Evolutionary conservation across 2,113 vertebrate genomes (phyloP).

Genomic region (Erythrolamprus reginae): DNA sequence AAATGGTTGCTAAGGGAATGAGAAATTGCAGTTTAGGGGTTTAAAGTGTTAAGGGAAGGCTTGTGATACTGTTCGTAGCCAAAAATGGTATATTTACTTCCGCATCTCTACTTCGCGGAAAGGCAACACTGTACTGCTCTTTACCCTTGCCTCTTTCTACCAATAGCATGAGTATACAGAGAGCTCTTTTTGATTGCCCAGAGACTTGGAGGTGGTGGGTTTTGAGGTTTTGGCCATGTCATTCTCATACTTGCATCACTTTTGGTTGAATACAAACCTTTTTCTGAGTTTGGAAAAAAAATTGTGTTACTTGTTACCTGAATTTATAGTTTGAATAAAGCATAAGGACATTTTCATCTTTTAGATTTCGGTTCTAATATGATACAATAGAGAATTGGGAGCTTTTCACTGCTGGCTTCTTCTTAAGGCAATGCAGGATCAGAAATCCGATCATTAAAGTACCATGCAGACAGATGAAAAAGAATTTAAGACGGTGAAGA

Average conservation of each 20-base stretch:
- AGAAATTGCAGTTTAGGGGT: too few species aligned
- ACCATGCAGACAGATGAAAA: slow-evolving; percentile 42
- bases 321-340: slow-evolving; percentile 55
- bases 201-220: neutral
- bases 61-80: too few species aligned
- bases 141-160: neutral
- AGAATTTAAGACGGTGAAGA: slow-evolving; percentile 51
- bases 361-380: slow-evolving; percentile 69
- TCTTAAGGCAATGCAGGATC: slow-evolving; percentile 63
- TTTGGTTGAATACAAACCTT: slow-evolving; percentile 47
- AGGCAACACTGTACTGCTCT: too few species aligned
- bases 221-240: slow-evolving; percentile 24
- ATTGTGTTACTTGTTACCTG: neutral
- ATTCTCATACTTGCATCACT: slow-evolving; percentile 30
- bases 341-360: slow-evolving; percentile 57
- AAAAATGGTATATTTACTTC: too few species aligned
- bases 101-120: too few species aligned
- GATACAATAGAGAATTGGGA: slow-evolving; percentile 63
- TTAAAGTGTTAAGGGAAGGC: too few species aligned
- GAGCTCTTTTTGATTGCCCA: neutral
- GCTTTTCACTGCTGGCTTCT: slow-evolving; percentile 66
- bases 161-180: neutral
- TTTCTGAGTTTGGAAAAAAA: slow-evolving; percentile 1
- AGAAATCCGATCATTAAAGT: slow-evolving; percentile 62
- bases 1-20: too few species aligned